These are phyloP conservation scores for Argynnis bischoffii DNA, from an alignment of 2,888 invertebrate species.

Conservation along the genomic window DNA sequence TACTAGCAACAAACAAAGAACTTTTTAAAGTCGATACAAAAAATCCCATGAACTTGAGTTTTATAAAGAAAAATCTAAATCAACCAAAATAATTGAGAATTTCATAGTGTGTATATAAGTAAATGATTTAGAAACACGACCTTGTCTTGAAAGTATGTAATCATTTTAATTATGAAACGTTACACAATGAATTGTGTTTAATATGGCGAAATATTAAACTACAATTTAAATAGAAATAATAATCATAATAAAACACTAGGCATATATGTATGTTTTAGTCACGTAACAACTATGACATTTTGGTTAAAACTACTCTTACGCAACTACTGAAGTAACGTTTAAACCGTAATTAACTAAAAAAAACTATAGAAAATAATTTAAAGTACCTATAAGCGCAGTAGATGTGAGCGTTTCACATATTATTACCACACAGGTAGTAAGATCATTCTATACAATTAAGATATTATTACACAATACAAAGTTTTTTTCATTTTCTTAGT, in stretches of 20 bases:
- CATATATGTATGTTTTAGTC: conserved; percentile 6
- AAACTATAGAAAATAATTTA: no score
- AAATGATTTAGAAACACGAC: conserved; percentile 18
- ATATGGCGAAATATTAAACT: conserved; percentile 15
- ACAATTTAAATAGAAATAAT: conserved; percentile 16
- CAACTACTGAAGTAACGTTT: conserved; percentile 16
- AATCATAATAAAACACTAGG: conserved; percentile 7
- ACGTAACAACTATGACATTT: conserved; percentile 13
- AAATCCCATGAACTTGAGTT: not conserved
- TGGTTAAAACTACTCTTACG: not conserved
- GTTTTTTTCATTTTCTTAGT: no score
- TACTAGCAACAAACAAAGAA: no score
- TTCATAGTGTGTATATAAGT: not conserved
- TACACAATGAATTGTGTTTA: conserved; percentile 25
- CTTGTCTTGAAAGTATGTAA: conserved; percentile 27
- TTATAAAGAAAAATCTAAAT: conserved; percentile 3
- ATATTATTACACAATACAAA: no score
- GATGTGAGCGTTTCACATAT: no score
- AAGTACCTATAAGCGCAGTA: no score
- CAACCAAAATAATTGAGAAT: conserved; percentile 5
- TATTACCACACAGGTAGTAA: no score
- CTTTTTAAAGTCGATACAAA: no score
- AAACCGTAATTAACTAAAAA: conserved; percentile 1
- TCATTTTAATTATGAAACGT: conserved; percentile 20
- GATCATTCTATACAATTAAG: no score